Conservation (phyloP, 2,113 vertebrate species). For the Lophotis ruficrista region DNA sequence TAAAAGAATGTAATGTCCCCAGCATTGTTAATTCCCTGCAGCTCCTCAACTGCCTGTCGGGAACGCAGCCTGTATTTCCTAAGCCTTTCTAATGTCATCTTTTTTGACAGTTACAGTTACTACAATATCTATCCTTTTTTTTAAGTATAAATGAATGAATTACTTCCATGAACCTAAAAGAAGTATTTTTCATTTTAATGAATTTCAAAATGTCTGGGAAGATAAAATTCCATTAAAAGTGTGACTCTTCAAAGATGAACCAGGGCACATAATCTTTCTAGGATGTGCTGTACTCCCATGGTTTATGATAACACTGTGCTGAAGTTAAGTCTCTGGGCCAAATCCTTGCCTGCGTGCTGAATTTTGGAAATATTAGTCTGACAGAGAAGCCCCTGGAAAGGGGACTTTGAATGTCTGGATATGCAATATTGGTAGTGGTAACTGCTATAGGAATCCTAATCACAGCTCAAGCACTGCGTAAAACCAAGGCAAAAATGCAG, state of each 20-base stretch:
- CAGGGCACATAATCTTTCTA: not conserved
- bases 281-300: not conserved
- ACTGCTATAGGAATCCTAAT: not conserved
- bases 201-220: not conserved
- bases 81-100: not conserved
- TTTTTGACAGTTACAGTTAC: not conserved
- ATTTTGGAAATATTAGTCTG: not conserved
- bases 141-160: not conserved
- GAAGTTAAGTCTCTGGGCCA: not conserved
- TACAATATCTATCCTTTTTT: not conserved
- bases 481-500: not conserved
- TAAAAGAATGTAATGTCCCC: not conserved
- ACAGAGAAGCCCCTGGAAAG: not conserved
- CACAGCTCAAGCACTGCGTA: not conserved
- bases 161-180: not conserved
- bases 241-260: not conserved
- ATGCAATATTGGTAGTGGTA: not conserved
- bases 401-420: not conserved
- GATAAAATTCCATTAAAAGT: not conserved
- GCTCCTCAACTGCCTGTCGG: not conserved
- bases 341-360: not conserved
- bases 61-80: not conserved
- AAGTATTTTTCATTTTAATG: conserved; percentile 4
- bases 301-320: not conserved
- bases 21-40: not conserved